Evolutionary conservation across 2,797 vertebrate species (phyloP), one percentile per base, ranked within the genome.

Genomic region (Rachycentron canadum): DNA sequence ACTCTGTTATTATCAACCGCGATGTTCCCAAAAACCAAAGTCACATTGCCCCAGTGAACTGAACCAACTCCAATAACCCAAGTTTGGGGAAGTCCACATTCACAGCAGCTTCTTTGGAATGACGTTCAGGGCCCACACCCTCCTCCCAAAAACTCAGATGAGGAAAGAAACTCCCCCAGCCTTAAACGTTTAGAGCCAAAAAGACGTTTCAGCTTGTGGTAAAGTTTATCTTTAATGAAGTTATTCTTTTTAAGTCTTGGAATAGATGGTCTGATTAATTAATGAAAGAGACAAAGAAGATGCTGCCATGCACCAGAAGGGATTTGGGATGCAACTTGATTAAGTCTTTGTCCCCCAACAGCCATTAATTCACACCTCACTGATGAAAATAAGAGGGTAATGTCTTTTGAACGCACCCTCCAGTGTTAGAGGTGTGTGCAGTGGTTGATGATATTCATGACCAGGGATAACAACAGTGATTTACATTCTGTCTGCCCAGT

Each of bases 111-210:
- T 87, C 82, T 58, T 84, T 76, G 84, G 87, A 91, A 86, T 93
- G 93, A 94, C 93, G 93, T 83, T 56, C 19, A 47, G 82, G 87
- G 85, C 61, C 90, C 78, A 91, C 91, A 83, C 91, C 89, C 92
- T 85, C 89, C 84, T 85, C 79, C 86, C 25, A 65, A 78, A 79
- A 55, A 36, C 2, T 59, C 60, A 71, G 45, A n/a, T 43, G 34
- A 76, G 43, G 56, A 28, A 58, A 69, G 57, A 67, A 66, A 77
- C 36, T 19, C 34, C n/a, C 34, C n/a, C 38, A 23, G 5, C n/a
- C 72, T 47, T 14, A 63, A 50, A 62, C 36, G 63, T 79, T 68
- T 21, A 70, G 4, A 69, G 59, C 21, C 13, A 9, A 1, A n/a
- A 23, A 75, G 43, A 36, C 56, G 53, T 58, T 72, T 57, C 55